These are phyloP conservation scores for Ailurus styani DNA, from an alignment of 2,113 vertebrate species.

Conservation along the genomic window DNA sequence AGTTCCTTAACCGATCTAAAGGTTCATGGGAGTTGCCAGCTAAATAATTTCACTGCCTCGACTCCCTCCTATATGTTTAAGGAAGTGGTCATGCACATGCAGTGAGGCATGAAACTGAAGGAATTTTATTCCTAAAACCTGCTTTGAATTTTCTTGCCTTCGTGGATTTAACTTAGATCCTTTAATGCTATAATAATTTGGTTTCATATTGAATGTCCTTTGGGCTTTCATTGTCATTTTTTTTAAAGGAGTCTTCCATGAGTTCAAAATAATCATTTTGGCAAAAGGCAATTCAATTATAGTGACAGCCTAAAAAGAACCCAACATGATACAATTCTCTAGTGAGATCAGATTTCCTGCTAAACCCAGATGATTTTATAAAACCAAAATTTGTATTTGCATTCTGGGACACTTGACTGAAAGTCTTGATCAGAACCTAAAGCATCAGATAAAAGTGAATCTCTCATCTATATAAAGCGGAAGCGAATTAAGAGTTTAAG, in stretches of 20 bases:
- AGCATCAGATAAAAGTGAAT: conserved; percentile 39
- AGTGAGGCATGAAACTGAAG: conserved; percentile 31
- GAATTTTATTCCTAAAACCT: conserved; percentile 60
- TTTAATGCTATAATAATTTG: conserved; percentile 78
- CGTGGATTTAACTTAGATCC: conserved; percentile 72
- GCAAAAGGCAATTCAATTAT: conserved; percentile 71
- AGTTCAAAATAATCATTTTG: conserved; percentile 76
- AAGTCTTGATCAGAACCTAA: conserved; percentile 58
- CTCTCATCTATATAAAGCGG: conserved; percentile 27
- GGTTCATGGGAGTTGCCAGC: not conserved
- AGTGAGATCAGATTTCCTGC: conserved; percentile 61
- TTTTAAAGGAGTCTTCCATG: conserved; percentile 67
- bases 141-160: conserved; percentile 67
- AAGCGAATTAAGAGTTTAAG: conserved; percentile 45
- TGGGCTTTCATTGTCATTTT: conserved; percentile 71
- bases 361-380: conserved; percentile 68
- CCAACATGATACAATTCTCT: conserved; percentile 60
- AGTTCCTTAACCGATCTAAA: conserved; percentile 2
- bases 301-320: conserved; percentile 62
- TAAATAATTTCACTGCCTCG: conserved; percentile 18
- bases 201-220: conserved; percentile 73
- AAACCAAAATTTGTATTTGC: conserved; percentile 65
- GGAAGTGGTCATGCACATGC: not conserved
- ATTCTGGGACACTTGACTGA: conserved; percentile 55
- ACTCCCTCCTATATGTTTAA: not conserved